Evolutionary conservation across 2,888 invertebrate genomes (phyloP), one percentile per base, ranked within the genome.

Genomic region (Rhagonycha lutea): DNA sequence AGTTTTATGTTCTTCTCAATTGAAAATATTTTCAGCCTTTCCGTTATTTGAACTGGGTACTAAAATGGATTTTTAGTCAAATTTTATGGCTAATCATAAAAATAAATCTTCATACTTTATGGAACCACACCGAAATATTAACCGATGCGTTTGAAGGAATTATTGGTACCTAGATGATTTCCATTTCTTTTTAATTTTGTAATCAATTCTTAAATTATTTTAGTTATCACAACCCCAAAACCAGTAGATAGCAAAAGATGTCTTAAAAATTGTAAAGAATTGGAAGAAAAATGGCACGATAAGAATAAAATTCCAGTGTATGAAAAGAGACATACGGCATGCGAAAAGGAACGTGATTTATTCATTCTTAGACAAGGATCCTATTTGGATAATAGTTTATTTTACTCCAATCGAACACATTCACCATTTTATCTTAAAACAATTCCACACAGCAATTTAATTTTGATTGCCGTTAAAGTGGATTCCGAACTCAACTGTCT

Each of bases 391-490:
- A 70, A 87, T 89, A 47, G 11, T 29, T 62, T 69, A 24, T 65
- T 12, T 65, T 65, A 24, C 12, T n/a, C 5, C 0, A 24, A 23
- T n/a, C 12, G 24, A 23, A 24, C 26, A 8, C 63, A 65, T 80
- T 89, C 92, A 72, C 91, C 91, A 3, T 95, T 93, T 85, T 93
- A 92, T 86, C 91, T 94, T 0, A 91, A 94, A 80, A 90, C 92
- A 83, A 92, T 96, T 60, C 92, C 92, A 0, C 91, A 93, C 83
- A 95, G 95, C 23, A 96, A 96, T 88, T 88, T 96, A 75, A 84
- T 96, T 32, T 87, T 96, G 78, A 90, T 96, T 68, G 94, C 95
- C 12, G 91, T 96, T 4, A 91, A 94, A 83, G 89, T 89, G 0
- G 84, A 88, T 81, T 88, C 88, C 72, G 88, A 88, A 71, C 89